Conservation (phyloP, 2,888 invertebrate genomes). For the Acanthosepion esculentum region DNA sequence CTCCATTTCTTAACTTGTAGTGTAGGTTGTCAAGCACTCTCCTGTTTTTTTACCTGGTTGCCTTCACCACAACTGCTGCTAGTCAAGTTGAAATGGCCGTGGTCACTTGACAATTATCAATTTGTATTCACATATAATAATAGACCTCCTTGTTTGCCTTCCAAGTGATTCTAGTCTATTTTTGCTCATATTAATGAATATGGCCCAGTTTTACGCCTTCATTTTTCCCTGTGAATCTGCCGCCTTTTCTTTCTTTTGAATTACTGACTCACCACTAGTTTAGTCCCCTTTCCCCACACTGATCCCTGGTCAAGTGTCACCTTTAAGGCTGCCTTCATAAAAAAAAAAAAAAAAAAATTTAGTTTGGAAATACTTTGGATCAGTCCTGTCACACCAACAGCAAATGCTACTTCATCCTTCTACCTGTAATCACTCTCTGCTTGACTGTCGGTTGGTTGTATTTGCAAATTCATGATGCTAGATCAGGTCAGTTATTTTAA, state of each 20-base stretch:
- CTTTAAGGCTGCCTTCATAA: neutral
- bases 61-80: neutral
- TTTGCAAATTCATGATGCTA: neutral
- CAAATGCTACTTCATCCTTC: neutral
- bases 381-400: neutral
- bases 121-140: constrained; percentile 4
- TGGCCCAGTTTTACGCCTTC: neutral
- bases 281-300: neutral
- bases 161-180: constrained; percentile 1
- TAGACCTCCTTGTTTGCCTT: neutral
- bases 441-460: neutral
- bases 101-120: constrained; percentile 33
- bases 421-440: neutral
- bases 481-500: neutral
- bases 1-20: neutral
- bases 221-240: neutral
- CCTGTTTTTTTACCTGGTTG: neutral
- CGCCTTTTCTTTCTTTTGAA: neutral
- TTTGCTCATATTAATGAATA: neutral
- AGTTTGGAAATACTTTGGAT: neutral
- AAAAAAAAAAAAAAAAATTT: neutral
- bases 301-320: neutral
- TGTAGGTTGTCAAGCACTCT: neutral
- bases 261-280: neutral
- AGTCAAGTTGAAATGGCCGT: neutral